These are phyloP conservation scores for Macrostomum cliftonense DNA, from an alignment of 2,888 invertebrate genomes.

Conservation along the genomic window DNA sequence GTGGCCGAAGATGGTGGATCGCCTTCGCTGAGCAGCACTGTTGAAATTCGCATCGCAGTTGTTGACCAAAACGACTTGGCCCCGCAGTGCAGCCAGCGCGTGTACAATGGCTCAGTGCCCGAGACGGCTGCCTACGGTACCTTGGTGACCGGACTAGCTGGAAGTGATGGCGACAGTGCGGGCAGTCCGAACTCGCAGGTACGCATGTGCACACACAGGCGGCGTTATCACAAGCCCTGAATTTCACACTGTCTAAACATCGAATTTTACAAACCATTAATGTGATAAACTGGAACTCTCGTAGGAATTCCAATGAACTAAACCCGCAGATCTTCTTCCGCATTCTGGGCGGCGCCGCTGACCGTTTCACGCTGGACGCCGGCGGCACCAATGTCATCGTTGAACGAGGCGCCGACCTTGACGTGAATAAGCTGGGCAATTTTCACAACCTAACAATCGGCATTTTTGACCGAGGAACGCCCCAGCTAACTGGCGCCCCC, in stretches of 20 bases:
- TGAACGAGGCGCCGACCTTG: constrained; percentile 65
- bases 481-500: constrained; percentile 16
- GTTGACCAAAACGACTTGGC: constrained; percentile 26
- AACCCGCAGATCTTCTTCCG: constrained; percentile 75
- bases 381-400: constrained; percentile 63
- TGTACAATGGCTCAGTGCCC: no score
- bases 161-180: no score
- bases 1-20: constrained; percentile 23
- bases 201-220: no score
- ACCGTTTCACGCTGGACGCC: constrained; percentile 77
- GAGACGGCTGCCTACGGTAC: no score
- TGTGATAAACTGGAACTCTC: no score
- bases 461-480: constrained; percentile 28
- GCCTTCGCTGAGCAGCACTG: constrained; percentile 17
- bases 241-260: no score
- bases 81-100: no score
- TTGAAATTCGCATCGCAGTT: constrained; percentile 41
- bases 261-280: no score
- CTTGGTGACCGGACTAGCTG: no score
- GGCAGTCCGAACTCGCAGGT: no score
- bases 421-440: constrained; percentile 49
- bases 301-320: constrained; percentile 27
- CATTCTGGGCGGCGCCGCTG: constrained; percentile 69
- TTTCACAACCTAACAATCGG: constrained; percentile 22
- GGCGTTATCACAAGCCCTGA: no score